Percentiles rank a stretch among this genome's conserved stretches.
Conservation (phyloP, 2,888 invertebrate species). For the Antitype chi region DNA sequence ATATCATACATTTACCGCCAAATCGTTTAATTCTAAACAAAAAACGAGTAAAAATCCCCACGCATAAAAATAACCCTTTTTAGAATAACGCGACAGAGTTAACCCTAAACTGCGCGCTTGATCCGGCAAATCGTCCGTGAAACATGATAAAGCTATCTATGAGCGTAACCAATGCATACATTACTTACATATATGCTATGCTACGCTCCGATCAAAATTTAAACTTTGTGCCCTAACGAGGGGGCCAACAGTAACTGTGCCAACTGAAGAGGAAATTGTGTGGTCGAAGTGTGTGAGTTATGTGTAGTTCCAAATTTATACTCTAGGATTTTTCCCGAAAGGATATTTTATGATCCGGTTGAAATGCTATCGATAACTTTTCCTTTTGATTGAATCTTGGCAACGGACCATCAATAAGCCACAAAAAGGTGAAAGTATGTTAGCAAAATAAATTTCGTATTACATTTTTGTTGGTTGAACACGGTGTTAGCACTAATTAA, state of each 20-base stretch:
- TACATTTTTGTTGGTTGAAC: not conserved
- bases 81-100: constrained; percentile 42
- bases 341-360: constrained; percentile 22
- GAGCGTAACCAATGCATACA: constrained; percentile 58
- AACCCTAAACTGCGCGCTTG: constrained; percentile 43
- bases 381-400: constrained; percentile 47
- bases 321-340: constrained; percentile 13
- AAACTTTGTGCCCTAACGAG: constrained; percentile 48
- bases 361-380: constrained; percentile 47
- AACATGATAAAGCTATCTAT: constrained; percentile 65
- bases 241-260: constrained; percentile 37
- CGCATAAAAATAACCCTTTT: constrained; percentile 50
- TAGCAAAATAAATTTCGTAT: not conserved
- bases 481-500: constrained; percentile 4
- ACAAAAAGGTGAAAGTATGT: not conserved
- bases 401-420: not conserved
- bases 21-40: constrained; percentile 50
- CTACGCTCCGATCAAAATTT: constrained; percentile 48
- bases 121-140: constrained; percentile 63
- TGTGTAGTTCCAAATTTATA: constrained; percentile 35
- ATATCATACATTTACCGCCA: constrained; percentile 36
- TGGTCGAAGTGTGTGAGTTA: constrained; percentile 21
- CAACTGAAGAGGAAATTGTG: constrained; percentile 31
- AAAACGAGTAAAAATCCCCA: constrained; percentile 14
- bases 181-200: constrained; percentile 37